Conservation (phyloP, 2,113 vertebrate genomes). For the Sakesphorus luctuosus region DNA sequence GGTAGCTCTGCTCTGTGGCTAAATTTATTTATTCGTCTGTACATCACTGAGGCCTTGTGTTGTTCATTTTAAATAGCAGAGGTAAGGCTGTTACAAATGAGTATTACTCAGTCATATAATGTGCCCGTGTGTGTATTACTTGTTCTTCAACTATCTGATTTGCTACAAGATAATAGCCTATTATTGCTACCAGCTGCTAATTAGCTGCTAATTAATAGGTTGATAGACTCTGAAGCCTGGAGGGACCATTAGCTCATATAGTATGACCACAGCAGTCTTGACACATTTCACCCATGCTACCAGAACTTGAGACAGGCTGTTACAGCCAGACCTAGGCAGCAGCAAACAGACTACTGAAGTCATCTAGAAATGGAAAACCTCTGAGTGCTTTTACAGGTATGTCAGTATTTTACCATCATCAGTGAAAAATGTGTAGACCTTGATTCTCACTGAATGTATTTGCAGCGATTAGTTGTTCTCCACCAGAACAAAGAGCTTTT, state of each 20-base stretch:
- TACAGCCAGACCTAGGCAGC: not conserved
- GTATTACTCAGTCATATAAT: not conserved
- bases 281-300: not conserved
- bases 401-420: not conserved
- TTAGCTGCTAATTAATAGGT: slow-evolving; percentile 64
- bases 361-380: not conserved
- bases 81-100: not conserved
- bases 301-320: not conserved
- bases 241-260: slow-evolving; percentile 44
- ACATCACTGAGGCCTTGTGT: not conserved
- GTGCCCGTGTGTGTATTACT: not conserved
- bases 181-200: slow-evolving; percentile 64
- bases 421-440: not conserved
- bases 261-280: slow-evolving; percentile 28
- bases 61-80: not conserved
- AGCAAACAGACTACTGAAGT: not conserved
- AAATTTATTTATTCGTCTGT: not conserved
- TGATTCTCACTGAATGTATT: not conserved
- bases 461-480: not conserved
- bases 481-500: not conserved
- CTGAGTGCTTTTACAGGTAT: not conserved
- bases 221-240: slow-evolving; percentile 31
- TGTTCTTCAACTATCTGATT: slow-evolving; percentile 13
- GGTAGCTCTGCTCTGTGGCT: not conserved
- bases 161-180: slow-evolving; percentile 43